Base-by-base conservation (phyloP, 2,888 invertebrate genomes). In the Cyaniris semiargus region DNA sequence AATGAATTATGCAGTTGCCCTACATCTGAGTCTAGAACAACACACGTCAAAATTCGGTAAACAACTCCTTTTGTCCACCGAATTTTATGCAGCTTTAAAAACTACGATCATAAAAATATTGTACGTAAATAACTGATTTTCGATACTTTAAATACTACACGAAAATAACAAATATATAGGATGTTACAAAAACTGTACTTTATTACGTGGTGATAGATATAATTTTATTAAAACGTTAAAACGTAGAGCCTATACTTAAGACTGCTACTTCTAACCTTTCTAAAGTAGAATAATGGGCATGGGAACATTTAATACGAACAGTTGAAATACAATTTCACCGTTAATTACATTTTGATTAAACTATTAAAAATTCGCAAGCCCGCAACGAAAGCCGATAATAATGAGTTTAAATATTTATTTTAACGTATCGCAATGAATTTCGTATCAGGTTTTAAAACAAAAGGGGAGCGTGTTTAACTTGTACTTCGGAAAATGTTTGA, bases 341-440 rank as follows among this genome's bases (percentile, higher is more conserved):
- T 27, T 27, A 66, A 66, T 66, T 66, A 5, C 13, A 27, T 10
- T 27, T 66, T 27, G 10, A 13, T 34, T 34, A 66, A 66, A 66
- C 66, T 66, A 23, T 21, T 27, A 66, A 66, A 15, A 66, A 66
- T 31, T 66, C 66, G 66, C 18, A 31, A 66, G 23, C 60, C 27
- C 27, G 1, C 27, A 66, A 15, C 66, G 66, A 18, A 66, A 66
- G 5, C 15, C 27, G 15, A 66, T 66, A 66, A 31, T 27, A 66
- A 66, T 15, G 15, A 10, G 21, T 66, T 66, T 66, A 60, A 60
- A 60, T 60, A 27, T 27, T 27, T 66, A 66, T 27, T 27, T 18
- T 31, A 66, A 66, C 27, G 66, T 66, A 66, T 66, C 18, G 15
- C 15, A 27, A 66, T 66, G 27, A 66, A 66, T 66, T 66, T 66